Base-by-base conservation (phyloP, 2,888 invertebrate genomes). In the Crossocerus cetratus region DNA sequence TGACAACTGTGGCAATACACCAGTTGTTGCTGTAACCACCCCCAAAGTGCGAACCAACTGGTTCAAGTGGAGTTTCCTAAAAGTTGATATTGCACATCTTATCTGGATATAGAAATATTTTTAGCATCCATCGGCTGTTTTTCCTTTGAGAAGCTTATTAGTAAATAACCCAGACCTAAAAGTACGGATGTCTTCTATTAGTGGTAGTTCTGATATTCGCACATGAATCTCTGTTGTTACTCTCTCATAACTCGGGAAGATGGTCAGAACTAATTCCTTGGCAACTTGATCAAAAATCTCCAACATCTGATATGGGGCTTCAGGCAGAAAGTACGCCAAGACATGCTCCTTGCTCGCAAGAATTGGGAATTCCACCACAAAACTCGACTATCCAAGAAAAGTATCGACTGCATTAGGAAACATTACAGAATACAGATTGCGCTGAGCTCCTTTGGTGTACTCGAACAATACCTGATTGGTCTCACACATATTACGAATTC, bases 221-320 rank as follows among this genome's bases (percentile, higher is more conserved):
- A 99, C 98, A 88, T 98, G 97, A 84, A 99, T 97, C 90, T 98
- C 98, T 57, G 94, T 94, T 0, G 98, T 96, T 2, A 99, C 99
- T 72, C 98, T 93, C 83, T 97, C 97, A 88, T 99, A 99, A 85
- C 97, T 97, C 0, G 99, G 99, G 87, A 97, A 99, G 91, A 98
- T 96, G 70, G 95, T 95, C 18, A 99, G 91, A 0, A 99, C 99
- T 78, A 99, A 94, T 63, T 96, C 95, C 88, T 96, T 97, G n/a
- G 97, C 96, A 0, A 98, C 97, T 91, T 97, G 95, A 90, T 99
- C 97, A 89, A 99, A 98, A 78, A 98, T 97, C 88, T 96, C 95
- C n/a, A 99, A 91, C 96, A 99, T 97, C 91, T 99, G 98, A 78
- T 95, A 94, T 0, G 99, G 99, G 0, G 99, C 99, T 90, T 99